These are phyloP conservation scores for Agelas oroides DNA, from an alignment of 37 sponge, comb jelly and placozoan species.

Conservation along the genomic window DNA sequence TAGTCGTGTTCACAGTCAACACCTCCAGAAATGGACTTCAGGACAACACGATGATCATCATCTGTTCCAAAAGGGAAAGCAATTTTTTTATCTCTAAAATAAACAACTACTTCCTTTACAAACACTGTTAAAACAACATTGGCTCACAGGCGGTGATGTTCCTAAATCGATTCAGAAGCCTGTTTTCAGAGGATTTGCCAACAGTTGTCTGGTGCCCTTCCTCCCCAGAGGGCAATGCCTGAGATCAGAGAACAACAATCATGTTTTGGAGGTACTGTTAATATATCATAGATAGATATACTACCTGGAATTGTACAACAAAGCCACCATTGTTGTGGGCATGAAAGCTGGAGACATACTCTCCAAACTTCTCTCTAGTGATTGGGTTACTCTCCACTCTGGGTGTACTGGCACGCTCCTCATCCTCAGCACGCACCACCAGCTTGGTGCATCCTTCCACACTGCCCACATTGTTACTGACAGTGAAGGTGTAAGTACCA, in stretches of 20 bases:
- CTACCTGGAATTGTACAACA: conserved; percentile 28
- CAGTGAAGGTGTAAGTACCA: conserved; percentile 42
- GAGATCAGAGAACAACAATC: not conserved
- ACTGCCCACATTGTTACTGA: conserved; percentile 36
- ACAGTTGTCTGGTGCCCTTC: not conserved
- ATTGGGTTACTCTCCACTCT: conserved; percentile 5
- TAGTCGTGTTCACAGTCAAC: conserved; percentile 49
- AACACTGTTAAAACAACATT: not conserved
- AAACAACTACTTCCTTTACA: no score
- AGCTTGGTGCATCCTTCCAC: conserved; percentile 43
- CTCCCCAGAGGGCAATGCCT: conserved; percentile 31
- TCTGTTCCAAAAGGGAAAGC: conserved; percentile 18
- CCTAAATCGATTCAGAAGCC: conserved; percentile 42
- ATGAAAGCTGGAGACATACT: conserved; percentile 27
- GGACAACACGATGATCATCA: conserved; percentile 51
- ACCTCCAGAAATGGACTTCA: conserved; percentile 41
- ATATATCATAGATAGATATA: not conserved
- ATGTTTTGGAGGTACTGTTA: not conserved
- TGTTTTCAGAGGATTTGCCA: conserved; percentile 8
- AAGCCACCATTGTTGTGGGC: conserved; percentile 18
- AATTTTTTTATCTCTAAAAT: no score
- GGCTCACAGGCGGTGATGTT: conserved; percentile 52
- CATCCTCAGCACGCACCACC: conserved; percentile 16
- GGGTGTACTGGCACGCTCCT: not conserved
- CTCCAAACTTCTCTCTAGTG: conserved; percentile 23